Evolutionary conservation across 2,888 invertebrate genomes (phyloP).

Genomic region (Dryococelus australis): DNA sequence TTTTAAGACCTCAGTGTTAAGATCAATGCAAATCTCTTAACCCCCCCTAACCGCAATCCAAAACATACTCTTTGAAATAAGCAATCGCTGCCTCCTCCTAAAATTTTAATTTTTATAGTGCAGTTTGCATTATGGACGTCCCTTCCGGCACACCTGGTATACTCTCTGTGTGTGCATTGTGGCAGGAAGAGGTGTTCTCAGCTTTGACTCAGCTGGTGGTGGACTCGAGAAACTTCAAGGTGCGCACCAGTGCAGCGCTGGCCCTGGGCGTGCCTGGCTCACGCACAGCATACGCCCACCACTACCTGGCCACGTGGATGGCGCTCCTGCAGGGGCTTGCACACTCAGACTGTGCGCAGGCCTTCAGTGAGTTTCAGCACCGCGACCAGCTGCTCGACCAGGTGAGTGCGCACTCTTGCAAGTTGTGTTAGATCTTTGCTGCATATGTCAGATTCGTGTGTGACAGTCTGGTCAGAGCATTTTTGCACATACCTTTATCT

Average conservation of each 20-base stretch:
- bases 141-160: too few species aligned
- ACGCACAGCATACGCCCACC: conserved; percentile 70
- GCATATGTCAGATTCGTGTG: too few species aligned
- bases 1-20: too few species aligned
- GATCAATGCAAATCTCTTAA: too few species aligned
- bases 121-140: too few species aligned
- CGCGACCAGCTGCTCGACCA: conserved; percentile 86
- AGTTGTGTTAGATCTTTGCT: too few species aligned
- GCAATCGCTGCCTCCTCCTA: too few species aligned
- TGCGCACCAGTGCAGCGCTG: conserved; percentile 84
- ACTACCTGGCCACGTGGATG: conserved; percentile 72
- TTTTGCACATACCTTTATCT: too few species aligned
- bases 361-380: conserved; percentile 86
- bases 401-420: conserved; percentile 50
- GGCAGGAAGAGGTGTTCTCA: conserved; percentile 69
- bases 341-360: conserved; percentile 78
- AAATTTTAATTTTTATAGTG: too few species aligned
- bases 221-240: conserved; percentile 85
- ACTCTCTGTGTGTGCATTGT: background rate
- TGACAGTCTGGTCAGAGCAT: too few species aligned
- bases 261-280: conserved; percentile 70
- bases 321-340: conserved; percentile 77
- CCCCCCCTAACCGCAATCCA: too few species aligned
- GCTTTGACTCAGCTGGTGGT: conserved; percentile 71
- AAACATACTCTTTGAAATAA: too few species aligned